Evolutionary conservation across 2,888 invertebrate species (phyloP).

Genomic region (Netelia inedita): DNA sequence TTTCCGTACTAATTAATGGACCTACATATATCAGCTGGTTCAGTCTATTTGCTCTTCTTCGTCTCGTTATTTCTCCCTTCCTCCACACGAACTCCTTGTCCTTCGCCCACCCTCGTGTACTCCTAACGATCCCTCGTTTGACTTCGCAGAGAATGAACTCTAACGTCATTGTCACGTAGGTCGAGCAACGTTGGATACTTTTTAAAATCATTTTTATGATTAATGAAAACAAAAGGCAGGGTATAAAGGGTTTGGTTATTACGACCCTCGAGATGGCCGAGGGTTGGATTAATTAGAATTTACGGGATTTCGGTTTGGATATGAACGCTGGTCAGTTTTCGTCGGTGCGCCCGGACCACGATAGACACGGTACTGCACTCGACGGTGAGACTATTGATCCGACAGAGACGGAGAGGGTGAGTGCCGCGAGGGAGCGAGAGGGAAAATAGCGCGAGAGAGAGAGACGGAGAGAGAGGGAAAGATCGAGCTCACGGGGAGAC

Average conservation of each 20-base stretch:
- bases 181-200: too few species aligned
- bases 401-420: slow-evolving; percentile 65
- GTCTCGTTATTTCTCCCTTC: slow-evolving; percentile 8
- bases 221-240: too few species aligned
- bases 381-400: slow-evolving; percentile 82
- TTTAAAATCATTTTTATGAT: too few species aligned
- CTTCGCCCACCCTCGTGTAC: slow-evolving; percentile 53
- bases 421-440: slow-evolving; percentile 69
- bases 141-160: slow-evolving; percentile 7
- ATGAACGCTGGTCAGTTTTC: slow-evolving; percentile 32
- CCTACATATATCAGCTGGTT: slow-evolving; percentile 69
- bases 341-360: slow-evolving; percentile 61
- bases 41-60: slow-evolving; percentile 58
- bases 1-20: slow-evolving; percentile 78
- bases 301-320: neutral
- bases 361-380: slow-evolving; percentile 78
- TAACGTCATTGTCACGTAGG: slow-evolving; percentile 2
- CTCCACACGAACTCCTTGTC: slow-evolving; percentile 22
- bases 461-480: slow-evolving; percentile 51
- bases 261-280: too few species aligned
- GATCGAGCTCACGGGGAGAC: slow-evolving; percentile 49
- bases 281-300: too few species aligned
- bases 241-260: too few species aligned
- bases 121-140: slow-evolving; percentile 57
- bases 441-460: slow-evolving; percentile 55